Base-by-base conservation (phyloP, 2,888 invertebrate genomes). In the Meteorus colon region DNA sequence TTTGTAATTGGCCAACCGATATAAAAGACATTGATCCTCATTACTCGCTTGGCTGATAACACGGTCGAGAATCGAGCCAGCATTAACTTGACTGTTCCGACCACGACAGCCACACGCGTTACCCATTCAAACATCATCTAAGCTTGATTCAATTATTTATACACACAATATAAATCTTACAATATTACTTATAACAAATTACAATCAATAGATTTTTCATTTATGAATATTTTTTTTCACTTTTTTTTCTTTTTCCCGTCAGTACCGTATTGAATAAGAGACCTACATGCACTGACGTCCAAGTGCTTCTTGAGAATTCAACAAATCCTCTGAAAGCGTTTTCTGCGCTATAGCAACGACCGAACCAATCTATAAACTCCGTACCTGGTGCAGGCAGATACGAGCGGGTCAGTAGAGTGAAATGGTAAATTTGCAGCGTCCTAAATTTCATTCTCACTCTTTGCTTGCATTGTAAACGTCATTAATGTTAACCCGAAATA, bases 41-140 rank as follows among this genome's bases (percentile, higher is more conserved):
- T 94, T 94, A 75, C 95, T 94, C 0, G 96, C 95, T 84, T 97
- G 96, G 19, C 97, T 97, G 86, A 97, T 96, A 79, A 97, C 97
- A 66, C 96, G 92, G 88, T 97, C 97, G 84, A 97, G 92, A 77
- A 96, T 96, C 51, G 96, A 95, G 73, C 96, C 96, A 62, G 93
- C 92, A 73, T 89, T 88, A 75, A 89, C 84, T 82, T 88, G 87
- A 83, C 86, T 87, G 74, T 82, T 87, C 74, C 89, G 89, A 81
- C 88, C 87, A 81, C 88, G 87, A 80, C 86, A 87, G 78, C 88
- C 87, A 81, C 87, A 89, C 76, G 82, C 82, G 79, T 88, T 86
- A 87, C 89, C 89, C 89, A 89, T 89, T 87, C 87, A 87, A 82
- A 83, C 85, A 84, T 85, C 78, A 81, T 82, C 19, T 76, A 78